Evolutionary conservation across 1,140 invertebrate species (phyloP), one percentile per base, ranked within the genome.

Genomic region (Hyles vespertilio): DNA sequence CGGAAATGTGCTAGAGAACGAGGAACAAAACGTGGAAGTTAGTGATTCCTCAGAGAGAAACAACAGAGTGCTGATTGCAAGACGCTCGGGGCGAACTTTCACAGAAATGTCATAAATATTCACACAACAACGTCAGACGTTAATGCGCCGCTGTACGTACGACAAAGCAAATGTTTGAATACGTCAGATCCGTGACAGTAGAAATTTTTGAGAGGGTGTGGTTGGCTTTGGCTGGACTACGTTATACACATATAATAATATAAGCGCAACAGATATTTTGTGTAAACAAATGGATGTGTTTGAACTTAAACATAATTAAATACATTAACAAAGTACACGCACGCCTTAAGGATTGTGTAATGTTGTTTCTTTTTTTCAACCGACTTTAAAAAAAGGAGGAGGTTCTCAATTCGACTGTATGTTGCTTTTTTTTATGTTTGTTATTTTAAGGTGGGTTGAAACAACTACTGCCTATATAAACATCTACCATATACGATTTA

Each of bases 21-120:
- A 51, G 52, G 33, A n/a, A 54, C 33, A 11, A 54, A 7, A n/a
- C 52, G 7, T 54, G 22, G 43, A 54, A 32, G 6, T 11, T 12
- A 7, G 10, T 44, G 3, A 32, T 33, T 45, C 10, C 43, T 44
- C 52, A 43, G 36, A 54, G 36, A 45, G 43, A 54, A 44, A 54
- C 52, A 43, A 8, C 36, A 44, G 32, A 43, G 43, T 56, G 51
- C 34, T 47, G 3, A 48, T 48, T 56, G 22, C 32, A 47, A 47
- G 45, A 54, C 50, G 65, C 65, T 61, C 50, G 47, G 52, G 61
- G 69, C 65, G 32, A 65, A 79, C 76, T 79, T 79, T 79, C 76
- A 71, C 76, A 72, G 51, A 56, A 63, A 45, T 73, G 71, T 77
- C 71, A 80, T 74, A 80, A 76, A 77, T 78, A 80, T 78, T 71